phyloP scores from a whole-genome alignment of 2,797 vertebrate species.

The Myripristis murdjan region DNA sequence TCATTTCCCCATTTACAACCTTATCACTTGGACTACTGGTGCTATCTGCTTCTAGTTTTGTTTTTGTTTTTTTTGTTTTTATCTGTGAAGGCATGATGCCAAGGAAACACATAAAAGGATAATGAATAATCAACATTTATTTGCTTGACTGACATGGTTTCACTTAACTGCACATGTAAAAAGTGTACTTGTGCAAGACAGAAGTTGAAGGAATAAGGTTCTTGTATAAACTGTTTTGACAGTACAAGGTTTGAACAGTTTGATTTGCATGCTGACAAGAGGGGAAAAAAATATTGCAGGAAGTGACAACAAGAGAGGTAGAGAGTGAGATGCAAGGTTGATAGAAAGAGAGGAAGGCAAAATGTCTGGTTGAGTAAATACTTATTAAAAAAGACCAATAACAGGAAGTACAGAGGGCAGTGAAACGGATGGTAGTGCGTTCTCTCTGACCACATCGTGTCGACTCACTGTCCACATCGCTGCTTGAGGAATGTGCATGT shows the following conservation, averaged over 20 bases:
- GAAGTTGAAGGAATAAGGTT: background rate
- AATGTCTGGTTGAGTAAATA: background rate
- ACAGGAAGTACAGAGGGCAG: background rate
- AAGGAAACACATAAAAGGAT: constrained; percentile 10
- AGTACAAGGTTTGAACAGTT: background rate
- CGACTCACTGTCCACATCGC: constrained; percentile 41
- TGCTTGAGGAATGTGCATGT: constrained; percentile 50
- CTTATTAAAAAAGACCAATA: background rate
- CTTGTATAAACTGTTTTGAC: constrained; percentile 6
- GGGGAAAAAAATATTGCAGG: background rate
- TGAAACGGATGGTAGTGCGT: background rate
- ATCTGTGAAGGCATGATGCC: constrained; percentile 34
- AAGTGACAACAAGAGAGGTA: background rate
- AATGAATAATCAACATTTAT: background rate
- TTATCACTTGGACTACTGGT: constrained; percentile 19
- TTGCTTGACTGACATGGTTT: constrained; percentile 5
- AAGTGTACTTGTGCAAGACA: background rate
- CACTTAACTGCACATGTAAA: background rate
- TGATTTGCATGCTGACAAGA: background rate
- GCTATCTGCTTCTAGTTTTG: constrained; percentile 12
- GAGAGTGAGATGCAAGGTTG: background rate
- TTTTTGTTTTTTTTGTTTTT: too few species aligned
- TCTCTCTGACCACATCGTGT: constrained; percentile 34
- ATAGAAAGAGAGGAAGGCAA: background rate
- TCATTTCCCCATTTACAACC: background rate